These are phyloP conservation scores for Aleiodes testaceus DNA, from an alignment of 2,888 invertebrate species.

Conservation along the genomic window DNA sequence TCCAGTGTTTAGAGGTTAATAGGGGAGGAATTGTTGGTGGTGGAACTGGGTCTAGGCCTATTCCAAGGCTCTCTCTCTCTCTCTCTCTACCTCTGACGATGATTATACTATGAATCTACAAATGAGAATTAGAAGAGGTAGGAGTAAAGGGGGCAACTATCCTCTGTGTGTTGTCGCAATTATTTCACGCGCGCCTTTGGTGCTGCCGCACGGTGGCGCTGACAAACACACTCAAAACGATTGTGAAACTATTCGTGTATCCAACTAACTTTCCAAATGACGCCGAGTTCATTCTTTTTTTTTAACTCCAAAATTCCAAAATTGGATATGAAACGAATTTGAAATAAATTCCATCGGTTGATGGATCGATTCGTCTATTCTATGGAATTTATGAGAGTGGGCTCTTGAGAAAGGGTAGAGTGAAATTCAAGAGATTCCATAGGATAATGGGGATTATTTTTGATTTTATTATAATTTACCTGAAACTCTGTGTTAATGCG, in stretches of 20 bases:
- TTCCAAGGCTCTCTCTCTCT: slow-evolving; percentile 36
- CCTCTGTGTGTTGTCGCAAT: slow-evolving; percentile 38
- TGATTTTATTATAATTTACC: too few relatives aligned
- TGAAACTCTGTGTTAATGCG: too few relatives aligned
- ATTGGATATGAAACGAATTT: not conserved
- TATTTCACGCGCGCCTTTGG: slow-evolving; percentile 33
- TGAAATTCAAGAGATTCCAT: too few relatives aligned
- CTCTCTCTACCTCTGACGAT: slow-evolving; percentile 15
- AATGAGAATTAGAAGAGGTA: slow-evolving; percentile 15
- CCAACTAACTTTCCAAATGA: slow-evolving; percentile 43
- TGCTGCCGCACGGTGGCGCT: slow-evolving; percentile 40
- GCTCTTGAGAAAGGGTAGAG: too few relatives aligned
- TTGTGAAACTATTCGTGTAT: slow-evolving; percentile 38
- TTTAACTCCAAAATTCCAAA: too few relatives aligned
- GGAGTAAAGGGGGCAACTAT: slow-evolving; percentile 2
- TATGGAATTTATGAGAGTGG: too few relatives aligned
- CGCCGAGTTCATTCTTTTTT: not conserved
- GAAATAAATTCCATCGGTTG: slow-evolving; percentile 9
- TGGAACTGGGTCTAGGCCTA: slow-evolving; percentile 53
- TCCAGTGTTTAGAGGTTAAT: slow-evolving; percentile 29
- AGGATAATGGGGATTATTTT: too few relatives aligned
- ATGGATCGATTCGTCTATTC: not conserved
- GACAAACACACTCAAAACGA: slow-evolving; percentile 30
- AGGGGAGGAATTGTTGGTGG: slow-evolving; percentile 29
- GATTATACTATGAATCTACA: slow-evolving; percentile 37